These are phyloP conservation scores for Meiosimyza platycephala DNA, from an alignment of 2,888 invertebrate genomes.

Conservation along the genomic window DNA sequence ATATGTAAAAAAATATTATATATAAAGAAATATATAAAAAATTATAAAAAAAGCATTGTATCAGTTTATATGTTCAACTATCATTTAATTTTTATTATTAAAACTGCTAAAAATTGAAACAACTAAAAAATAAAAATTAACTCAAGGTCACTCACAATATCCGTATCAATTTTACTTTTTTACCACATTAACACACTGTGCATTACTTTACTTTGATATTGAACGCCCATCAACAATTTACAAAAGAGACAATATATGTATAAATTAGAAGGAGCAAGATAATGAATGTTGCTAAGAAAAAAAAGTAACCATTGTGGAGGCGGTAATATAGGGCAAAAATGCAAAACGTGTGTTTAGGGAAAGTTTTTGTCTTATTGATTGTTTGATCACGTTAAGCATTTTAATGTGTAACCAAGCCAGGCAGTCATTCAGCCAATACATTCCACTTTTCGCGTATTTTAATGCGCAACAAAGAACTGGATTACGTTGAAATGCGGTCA, in stretches of 20 bases:
- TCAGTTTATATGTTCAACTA: too few species aligned
- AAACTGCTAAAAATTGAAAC: too few species aligned
- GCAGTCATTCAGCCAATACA: too few species aligned
- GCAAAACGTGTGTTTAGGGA: constrained; percentile 43
- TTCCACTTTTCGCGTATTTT: too few species aligned
- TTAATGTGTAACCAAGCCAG: constrained; percentile 25
- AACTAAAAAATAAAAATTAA: not conserved
- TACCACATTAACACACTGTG: not conserved
- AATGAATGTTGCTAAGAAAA: not conserved
- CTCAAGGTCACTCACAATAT: not conserved
- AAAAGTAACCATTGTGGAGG: constrained; percentile 8
- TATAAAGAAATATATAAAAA: too few species aligned
- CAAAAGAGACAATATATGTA: not conserved
- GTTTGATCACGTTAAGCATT: constrained; percentile 50
- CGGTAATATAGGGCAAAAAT: constrained; percentile 21
- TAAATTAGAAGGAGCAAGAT: not conserved
- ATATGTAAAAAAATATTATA: too few species aligned
- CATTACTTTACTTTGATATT: not conserved
- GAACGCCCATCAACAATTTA: not conserved
- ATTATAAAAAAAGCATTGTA: too few species aligned
- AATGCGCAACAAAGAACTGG: too few species aligned
- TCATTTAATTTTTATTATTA: too few species aligned
- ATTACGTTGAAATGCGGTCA: too few species aligned
- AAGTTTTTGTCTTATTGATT: constrained; percentile 50
- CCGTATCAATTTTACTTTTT: not conserved